Conservation (phyloP, 2,888 invertebrate species). For the Pediacus dermestoides region DNA sequence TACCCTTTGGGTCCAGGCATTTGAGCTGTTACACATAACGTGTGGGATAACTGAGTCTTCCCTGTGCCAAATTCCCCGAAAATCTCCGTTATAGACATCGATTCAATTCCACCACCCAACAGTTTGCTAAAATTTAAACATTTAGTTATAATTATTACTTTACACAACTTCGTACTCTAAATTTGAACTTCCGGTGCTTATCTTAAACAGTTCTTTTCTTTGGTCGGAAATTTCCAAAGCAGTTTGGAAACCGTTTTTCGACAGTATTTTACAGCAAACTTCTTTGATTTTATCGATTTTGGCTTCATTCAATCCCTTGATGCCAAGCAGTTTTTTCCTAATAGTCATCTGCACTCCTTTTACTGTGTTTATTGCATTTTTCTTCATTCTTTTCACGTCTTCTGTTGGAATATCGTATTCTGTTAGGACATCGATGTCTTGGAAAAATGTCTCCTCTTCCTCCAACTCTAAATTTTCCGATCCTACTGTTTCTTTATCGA, state of each 20-base stretch:
- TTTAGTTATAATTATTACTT: constrained; percentile 1
- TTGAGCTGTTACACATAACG: constrained; percentile 74
- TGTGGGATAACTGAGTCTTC: constrained; percentile 78
- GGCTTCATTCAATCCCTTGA: constrained; percentile 70
- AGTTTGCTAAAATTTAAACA: constrained; percentile 59
- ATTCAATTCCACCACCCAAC: constrained; percentile 75
- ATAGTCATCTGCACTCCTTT: constrained; percentile 80
- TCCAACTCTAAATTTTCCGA: constrained; percentile 49
- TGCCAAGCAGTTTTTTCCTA: constrained; percentile 64
- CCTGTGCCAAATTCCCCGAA: constrained; percentile 82
- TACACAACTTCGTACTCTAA: constrained; percentile 59
- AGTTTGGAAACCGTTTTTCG: constrained; percentile 65
- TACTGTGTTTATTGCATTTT: constrained; percentile 73
- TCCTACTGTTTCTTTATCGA: constrained; percentile 20
- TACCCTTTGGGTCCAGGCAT: constrained; percentile 66
- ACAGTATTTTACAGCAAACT: constrained; percentile 63
- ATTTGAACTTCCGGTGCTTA: constrained; percentile 64
- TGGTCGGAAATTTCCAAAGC: constrained; percentile 71
- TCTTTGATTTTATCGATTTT: constrained; percentile 80
- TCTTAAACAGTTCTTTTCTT: constrained; percentile 68
- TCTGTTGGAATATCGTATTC: constrained; percentile 65
- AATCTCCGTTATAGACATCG: constrained; percentile 80
- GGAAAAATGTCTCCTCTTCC: constrained; percentile 67
- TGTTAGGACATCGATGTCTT: constrained; percentile 67
- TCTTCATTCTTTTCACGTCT: constrained; percentile 74